phyloP scores from a whole-genome alignment of 2,113 vertebrate species.

The Lathamus discolor region DNA sequence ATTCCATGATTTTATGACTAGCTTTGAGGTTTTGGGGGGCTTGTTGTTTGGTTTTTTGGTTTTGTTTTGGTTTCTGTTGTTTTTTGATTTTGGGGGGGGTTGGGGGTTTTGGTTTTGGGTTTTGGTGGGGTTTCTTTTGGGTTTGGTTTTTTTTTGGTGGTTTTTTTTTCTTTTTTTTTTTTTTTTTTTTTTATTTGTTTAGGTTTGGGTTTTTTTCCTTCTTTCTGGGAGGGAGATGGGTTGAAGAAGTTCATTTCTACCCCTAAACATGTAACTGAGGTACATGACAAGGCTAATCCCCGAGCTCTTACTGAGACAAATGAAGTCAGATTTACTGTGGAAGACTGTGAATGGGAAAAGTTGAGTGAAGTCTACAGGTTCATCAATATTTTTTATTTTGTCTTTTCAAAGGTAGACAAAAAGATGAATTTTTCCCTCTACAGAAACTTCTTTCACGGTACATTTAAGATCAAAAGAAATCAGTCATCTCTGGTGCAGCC shows the following conservation, averaged over 20 bases:
- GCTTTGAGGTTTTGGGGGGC: neutral
- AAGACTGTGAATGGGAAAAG: neutral
- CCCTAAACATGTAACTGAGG: neutral
- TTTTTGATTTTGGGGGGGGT: neutral
- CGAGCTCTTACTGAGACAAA: neutral
- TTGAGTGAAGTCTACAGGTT: neutral
- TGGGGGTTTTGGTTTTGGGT: neutral
- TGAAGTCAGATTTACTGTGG: neutral
- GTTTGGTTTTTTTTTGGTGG: neutral
- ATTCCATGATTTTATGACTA: neutral
- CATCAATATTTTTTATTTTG: neutral
- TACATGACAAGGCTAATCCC: neutral
- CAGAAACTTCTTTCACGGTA: neutral
- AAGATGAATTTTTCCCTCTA: neutral
- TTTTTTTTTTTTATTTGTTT: neutral
- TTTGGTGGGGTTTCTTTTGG: no score
- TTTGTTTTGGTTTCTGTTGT: neutral
- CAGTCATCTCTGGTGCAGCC: accelerated
- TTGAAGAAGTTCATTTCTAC: neutral
- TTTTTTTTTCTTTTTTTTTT: no score
- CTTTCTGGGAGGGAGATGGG: neutral
- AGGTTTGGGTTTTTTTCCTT: neutral
- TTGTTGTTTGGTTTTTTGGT: no score
- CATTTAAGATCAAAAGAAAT: neutral
- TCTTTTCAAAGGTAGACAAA: neutral